Conservation (phyloP, 2,113 vertebrate species). For the Numida meleagris region DNA sequence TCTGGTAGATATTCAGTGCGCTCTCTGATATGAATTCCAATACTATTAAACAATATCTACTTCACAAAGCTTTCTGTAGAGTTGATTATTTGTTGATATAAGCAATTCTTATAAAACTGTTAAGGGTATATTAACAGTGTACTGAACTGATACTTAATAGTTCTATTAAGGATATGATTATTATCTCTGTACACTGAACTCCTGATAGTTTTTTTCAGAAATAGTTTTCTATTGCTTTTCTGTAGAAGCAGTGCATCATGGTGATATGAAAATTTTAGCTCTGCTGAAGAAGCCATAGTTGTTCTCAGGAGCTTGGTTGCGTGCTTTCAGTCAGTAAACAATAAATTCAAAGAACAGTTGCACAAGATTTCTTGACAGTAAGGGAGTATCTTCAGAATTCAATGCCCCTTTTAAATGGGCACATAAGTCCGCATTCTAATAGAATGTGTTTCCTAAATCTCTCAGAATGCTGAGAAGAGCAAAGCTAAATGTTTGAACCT, state of each 20-base stretch:
- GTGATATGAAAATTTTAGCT: background rate
- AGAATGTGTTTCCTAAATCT: background rate
- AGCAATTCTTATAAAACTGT: background rate
- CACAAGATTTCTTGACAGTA: background rate
- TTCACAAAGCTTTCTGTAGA: background rate
- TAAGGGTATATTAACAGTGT: background rate
- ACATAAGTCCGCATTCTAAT: constrained; percentile 12
- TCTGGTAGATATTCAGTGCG: background rate
- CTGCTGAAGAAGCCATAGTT: background rate
- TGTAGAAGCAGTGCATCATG: background rate
- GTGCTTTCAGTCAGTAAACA: background rate
- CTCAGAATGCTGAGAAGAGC: background rate
- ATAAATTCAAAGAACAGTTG: background rate
- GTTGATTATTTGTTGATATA: background rate
- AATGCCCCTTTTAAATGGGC: background rate
- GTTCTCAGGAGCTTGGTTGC: background rate
- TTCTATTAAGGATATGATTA: background rate
- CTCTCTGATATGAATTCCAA: background rate
- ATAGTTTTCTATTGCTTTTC: background rate
- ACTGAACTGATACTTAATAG: background rate
- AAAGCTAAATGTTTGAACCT: background rate
- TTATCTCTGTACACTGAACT: background rate
- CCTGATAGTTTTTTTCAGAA: background rate
- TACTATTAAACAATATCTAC: background rate
- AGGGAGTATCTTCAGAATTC: constrained; percentile 9